phyloP scores from a whole-genome alignment of 2,113 vertebrate species.

The Labeo rohita region DNA sequence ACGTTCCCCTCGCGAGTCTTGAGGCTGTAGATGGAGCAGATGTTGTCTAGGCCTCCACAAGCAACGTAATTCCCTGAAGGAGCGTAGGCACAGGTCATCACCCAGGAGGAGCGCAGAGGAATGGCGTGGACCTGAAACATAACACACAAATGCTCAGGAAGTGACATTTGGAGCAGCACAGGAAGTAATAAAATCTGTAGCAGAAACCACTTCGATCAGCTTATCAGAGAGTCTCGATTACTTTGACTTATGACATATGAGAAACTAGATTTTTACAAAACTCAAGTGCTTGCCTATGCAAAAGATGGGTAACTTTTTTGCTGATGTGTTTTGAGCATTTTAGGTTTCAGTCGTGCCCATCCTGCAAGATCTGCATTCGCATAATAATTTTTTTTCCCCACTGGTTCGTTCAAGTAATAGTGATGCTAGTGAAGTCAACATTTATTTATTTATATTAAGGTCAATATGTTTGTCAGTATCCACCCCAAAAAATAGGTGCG shows the following conservation, averaged over 20 bases:
- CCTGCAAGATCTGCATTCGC: not conserved
- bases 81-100: conserved; percentile 99
- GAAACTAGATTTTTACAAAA: not conserved
- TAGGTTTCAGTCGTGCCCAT: not conserved
- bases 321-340: not conserved
- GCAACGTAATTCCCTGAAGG: conserved; percentile 99
- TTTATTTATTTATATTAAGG: not conserved
- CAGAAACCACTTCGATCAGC: not conserved
- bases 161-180: not conserved
- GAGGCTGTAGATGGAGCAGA: conserved; percentile 99
- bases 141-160: not conserved
- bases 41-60: conserved; percentile 98
- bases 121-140: conserved; percentile 92
- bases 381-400: not conserved
- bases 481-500: not conserved
- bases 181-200: not conserved
- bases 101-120: conserved; percentile 98
- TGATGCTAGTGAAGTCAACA: not conserved
- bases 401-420: not conserved
- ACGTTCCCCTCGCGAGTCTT: conserved; percentile 99
- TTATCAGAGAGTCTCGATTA: not conserved
- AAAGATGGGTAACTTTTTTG: not conserved
- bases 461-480: no score
- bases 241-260: not conserved
- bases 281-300: not conserved